These are phyloP conservation scores for Phalloptychus januarius DNA, from an alignment of 2,797 vertebrate genomes.

Conservation along the genomic window DNA sequence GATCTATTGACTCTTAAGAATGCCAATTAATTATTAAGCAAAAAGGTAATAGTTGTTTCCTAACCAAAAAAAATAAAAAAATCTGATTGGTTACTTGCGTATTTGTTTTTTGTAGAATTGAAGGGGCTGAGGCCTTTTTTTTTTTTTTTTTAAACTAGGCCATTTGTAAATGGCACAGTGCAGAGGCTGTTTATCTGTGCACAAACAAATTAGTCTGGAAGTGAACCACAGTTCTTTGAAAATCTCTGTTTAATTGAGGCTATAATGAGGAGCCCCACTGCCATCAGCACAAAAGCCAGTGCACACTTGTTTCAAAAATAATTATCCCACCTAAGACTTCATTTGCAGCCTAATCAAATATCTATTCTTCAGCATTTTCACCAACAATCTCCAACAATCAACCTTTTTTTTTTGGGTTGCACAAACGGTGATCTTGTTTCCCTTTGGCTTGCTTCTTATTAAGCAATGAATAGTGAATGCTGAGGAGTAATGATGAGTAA, in stretches of 20 bases:
- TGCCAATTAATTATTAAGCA: background rate
- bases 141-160: constrained; percentile 42
- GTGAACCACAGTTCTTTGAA: constrained; percentile 60
- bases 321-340: constrained; percentile 10
- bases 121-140: too few relatives aligned
- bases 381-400: constrained; percentile 15
- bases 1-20: constrained; percentile 42
- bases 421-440: background rate
- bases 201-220: constrained; percentile 69
- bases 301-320: constrained; percentile 21
- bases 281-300: constrained; percentile 27
- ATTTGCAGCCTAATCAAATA: constrained; percentile 35
- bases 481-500: background rate
- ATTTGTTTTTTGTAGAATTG: background rate
- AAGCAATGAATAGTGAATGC: background rate
- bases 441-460: constrained; percentile 12
- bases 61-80: background rate
- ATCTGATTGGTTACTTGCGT: background rate
- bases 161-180: constrained; percentile 64
- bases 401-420: background rate
- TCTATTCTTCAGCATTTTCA: constrained; percentile 12
- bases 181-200: constrained; percentile 68
- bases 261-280: constrained; percentile 66
- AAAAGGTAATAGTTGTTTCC: background rate
- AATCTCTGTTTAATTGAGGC: constrained; percentile 71